These are phyloP conservation scores for Eurytoma adleriae DNA, from an alignment of 2,888 invertebrate genomes.

Conservation along the genomic window DNA sequence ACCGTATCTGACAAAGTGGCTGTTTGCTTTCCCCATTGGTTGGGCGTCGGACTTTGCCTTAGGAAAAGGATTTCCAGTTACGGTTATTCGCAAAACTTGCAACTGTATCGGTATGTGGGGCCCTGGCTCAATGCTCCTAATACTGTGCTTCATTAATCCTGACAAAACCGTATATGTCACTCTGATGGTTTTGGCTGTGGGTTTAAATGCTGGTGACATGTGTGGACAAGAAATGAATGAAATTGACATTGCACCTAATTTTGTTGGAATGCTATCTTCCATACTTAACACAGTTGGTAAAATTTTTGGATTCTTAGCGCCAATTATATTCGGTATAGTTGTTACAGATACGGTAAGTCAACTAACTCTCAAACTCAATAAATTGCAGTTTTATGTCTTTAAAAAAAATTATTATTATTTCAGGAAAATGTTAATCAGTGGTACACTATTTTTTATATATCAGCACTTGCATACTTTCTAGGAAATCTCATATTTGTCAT, in stretches of 20 bases:
- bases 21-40: conserved; percentile 77
- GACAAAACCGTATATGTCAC: conserved; percentile 59
- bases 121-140: conserved; percentile 75
- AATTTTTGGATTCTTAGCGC: conserved; percentile 74
- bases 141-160: conserved; percentile 59
- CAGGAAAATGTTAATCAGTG: conserved; percentile 2
- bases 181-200: conserved; percentile 68
- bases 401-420: conserved; percentile 16
- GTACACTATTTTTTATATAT: conserved; percentile 81
- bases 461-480: conserved; percentile 79
- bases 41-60: conserved; percentile 76
- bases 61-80: conserved; percentile 66
- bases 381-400: not conserved
- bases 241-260: conserved; percentile 77
- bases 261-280: conserved; percentile 76
- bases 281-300: conserved; percentile 76
- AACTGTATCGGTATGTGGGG: conserved; percentile 79
- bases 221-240: conserved; percentile 76
- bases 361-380: not conserved
- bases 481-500: conserved; percentile 80
- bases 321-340: conserved; percentile 72
- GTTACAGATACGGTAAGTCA: conserved; percentile 66
- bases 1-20: conserved; percentile 78
- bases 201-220: conserved; percentile 69
- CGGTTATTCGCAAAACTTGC: conserved; percentile 70